These are phyloP conservation scores for Slavum lentiscoides DNA, from an alignment of 2,888 invertebrate genomes.

Conservation along the genomic window DNA sequence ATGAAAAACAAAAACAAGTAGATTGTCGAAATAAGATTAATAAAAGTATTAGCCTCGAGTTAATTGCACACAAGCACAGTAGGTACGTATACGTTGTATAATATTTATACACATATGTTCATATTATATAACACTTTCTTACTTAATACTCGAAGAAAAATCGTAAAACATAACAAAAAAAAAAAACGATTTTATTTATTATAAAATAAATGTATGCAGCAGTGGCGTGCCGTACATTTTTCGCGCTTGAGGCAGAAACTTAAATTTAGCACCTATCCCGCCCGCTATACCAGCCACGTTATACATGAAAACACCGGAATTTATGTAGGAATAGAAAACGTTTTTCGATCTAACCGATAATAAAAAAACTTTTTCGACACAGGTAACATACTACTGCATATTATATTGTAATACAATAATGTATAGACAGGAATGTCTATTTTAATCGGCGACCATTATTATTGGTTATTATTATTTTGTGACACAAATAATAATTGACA, in stretches of 20 bases:
- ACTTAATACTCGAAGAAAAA: background rate
- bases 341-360: background rate
- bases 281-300: background rate
- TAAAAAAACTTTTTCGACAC: too few relatives aligned
- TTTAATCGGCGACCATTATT: background rate
- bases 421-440: background rate
- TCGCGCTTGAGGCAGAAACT: background rate
- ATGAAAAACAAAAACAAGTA: too few relatives aligned
- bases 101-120: background rate
- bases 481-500: constrained; percentile 35
- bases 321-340: background rate
- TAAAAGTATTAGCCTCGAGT: too few relatives aligned
- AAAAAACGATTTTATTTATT: too few relatives aligned
- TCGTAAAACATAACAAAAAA: background rate
- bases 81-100: background rate
- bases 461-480: background rate
- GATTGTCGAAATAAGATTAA: too few relatives aligned
- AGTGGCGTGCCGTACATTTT: background rate
- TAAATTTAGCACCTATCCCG: background rate
- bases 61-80: background rate
- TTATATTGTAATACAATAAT: background rate
- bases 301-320: background rate
- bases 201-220: too few relatives aligned
- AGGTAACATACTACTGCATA: background rate
- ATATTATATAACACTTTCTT: background rate